Percentiles rank a stretch among this genome's conserved stretches.
These are phyloP conservation scores for Leptopilina myrica DNA, from an alignment of 2,888 invertebrate genomes.

Conservation along the genomic window DNA sequence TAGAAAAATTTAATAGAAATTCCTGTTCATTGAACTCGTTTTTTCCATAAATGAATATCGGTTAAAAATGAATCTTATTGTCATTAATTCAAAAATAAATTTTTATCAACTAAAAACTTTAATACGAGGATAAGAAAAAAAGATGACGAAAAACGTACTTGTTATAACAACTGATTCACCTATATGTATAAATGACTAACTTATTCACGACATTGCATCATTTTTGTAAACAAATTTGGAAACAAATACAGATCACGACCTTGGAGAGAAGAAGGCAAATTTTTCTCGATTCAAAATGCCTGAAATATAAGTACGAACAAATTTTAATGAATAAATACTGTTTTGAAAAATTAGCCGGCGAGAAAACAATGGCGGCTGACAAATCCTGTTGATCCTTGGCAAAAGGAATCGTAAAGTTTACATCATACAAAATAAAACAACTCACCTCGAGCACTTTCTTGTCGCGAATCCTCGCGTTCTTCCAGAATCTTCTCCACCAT, in stretches of 20 bases:
- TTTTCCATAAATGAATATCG: neutral
- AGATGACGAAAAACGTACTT: no score
- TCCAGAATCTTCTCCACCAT: conserved; percentile 85
- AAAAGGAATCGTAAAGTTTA: no score
- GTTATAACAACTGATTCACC: neutral
- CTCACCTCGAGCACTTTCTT: conserved; percentile 67
- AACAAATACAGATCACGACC: neutral
- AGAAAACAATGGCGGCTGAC: conserved; percentile 21
- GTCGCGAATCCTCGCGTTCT: conserved; percentile 79
- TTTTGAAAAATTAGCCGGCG: conserved; percentile 33
- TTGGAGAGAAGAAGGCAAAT: neutral
- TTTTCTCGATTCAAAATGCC: neutral
- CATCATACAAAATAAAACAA: neutral
- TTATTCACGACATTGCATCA: conserved; percentile 1
- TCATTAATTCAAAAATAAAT: no score
- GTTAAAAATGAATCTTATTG: neutral
- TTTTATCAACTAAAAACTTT: no score
- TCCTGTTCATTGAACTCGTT: conserved; percentile 7
- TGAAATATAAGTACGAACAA: neutral
- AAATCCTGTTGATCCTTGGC: neutral
- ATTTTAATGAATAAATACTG: neutral
- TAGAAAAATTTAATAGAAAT: neutral
- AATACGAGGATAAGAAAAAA: no score
- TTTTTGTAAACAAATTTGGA: neutral
- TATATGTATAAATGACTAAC: neutral